phyloP scores from a whole-genome alignment of 2,888 invertebrate species.

The Helicoverpa assulta region DNA sequence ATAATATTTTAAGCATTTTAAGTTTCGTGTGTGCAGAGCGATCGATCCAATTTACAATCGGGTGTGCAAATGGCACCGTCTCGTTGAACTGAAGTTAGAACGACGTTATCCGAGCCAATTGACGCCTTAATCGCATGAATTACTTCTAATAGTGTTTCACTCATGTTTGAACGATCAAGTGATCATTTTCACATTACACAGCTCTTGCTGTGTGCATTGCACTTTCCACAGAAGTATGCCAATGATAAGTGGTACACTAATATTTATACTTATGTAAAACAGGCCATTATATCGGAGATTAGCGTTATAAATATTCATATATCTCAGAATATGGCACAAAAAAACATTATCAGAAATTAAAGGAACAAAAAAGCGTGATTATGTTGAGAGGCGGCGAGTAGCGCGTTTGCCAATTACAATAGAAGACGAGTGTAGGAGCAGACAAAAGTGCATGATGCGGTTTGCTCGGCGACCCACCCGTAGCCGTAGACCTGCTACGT shows the following conservation, averaged over 20 bases:
- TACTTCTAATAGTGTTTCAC: constrained; percentile 41
- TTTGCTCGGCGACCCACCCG: constrained; percentile 61
- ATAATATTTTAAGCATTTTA: constrained; percentile 12
- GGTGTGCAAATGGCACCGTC: constrained; percentile 41
- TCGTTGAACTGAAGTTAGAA: constrained; percentile 18
- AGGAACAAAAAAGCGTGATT: constrained; percentile 22
- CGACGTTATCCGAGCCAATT: constrained; percentile 46
- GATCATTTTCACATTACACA: constrained; percentile 44
- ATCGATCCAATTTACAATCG: constrained; percentile 48
- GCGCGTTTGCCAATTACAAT: constrained; percentile 45
- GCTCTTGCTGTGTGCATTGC: constrained; percentile 10
- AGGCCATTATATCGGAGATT: constrained; percentile 36
- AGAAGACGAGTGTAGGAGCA: constrained; percentile 43
- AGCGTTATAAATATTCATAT: constrained; percentile 48
- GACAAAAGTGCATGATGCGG: constrained; percentile 62
- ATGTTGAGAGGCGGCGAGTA: constrained; percentile 11
- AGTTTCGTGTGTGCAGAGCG: constrained; percentile 7
- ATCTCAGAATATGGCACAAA: constrained; percentile 19
- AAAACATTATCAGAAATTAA: constrained; percentile 18
- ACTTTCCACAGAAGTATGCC: constrained; percentile 28
- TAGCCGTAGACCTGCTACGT: constrained; percentile 60
- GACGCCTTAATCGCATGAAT: constrained; percentile 47
- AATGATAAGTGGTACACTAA: constrained; percentile 25
- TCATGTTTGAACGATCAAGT: constrained; percentile 42
- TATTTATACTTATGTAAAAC: constrained; percentile 28